A percentile compares a stretch with the other conserved stretches of the same genome.
These are phyloP conservation scores for Eilema caniola DNA, from an alignment of 2,888 invertebrate genomes.

Conservation along the genomic window DNA sequence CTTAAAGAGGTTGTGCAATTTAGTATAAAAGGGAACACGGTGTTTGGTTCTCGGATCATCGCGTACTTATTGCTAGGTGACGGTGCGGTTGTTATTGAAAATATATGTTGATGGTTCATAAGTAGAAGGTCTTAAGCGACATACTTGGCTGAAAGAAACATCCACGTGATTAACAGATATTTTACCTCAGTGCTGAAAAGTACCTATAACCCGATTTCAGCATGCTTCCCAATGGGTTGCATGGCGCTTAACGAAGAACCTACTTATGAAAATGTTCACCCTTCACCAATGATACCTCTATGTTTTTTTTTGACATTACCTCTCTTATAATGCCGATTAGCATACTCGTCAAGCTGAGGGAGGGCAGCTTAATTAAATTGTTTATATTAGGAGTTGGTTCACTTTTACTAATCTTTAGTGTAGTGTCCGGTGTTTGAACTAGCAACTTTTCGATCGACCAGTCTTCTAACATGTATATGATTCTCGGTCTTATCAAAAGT, in stretches of 20 bases:
- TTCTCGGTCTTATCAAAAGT: background rate
- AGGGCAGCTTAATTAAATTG: background rate
- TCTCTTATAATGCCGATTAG: background rate
- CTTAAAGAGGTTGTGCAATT: conserved; percentile 32
- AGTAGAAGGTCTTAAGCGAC: background rate
- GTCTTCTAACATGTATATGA: too few species aligned
- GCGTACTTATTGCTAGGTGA: background rate
- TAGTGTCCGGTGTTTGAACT: background rate
- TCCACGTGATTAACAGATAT: too few species aligned
- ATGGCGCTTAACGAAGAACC: too few species aligned
- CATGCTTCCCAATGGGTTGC: too few species aligned
- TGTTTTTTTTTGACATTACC: background rate
- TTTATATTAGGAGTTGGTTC: background rate
- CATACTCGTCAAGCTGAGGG: background rate
- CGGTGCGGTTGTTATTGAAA: background rate
- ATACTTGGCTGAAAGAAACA: too few species aligned
- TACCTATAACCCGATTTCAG: too few species aligned
- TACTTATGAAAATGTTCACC: too few species aligned
- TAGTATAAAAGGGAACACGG: conserved; percentile 29
- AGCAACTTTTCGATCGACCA: background rate
- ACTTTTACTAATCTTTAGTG: background rate
- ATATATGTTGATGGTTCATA: background rate
- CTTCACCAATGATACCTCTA: too few species aligned
- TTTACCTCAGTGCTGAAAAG: too few species aligned
- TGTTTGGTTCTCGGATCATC: conserved; percentile 1